Evolutionary conservation across 2,888 invertebrate species (phyloP), one percentile per base, ranked within the genome.

Genomic region (Petrolisthes manimaculis): DNA sequence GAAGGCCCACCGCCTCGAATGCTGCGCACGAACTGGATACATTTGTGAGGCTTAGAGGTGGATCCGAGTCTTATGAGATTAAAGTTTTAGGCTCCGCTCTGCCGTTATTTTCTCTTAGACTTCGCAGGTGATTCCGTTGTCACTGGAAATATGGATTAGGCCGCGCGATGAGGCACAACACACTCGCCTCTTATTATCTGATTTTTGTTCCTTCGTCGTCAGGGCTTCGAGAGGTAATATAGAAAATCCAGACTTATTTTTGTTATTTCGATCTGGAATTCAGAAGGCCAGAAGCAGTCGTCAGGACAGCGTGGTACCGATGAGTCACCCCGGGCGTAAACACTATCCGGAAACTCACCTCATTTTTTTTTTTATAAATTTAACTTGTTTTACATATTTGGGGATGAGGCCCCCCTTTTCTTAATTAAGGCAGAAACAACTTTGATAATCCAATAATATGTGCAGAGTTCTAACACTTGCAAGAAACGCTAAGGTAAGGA

Each of bases 1-100:
- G 83, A 54, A 71, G 77, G 18, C 78, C 56, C 83, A 54, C 69
- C 85, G 56, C 61, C 79, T 37, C 81, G 61, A 82, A 86, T 86
- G 86, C 86, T 81, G 86, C 86, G 86, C 86, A 86, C 81, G 86
- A 77, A 86, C 86, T 21, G 75, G 82, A 86, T 82, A 75, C 75
- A 82, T 74, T 82, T 75, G 75, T 55, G 75, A 75, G 75, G 56
- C 75, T 83, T 75, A 37, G 71, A 84, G 75, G 75, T 75, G 75
- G 84, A 74, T 84, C 75, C 78, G 69, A 86, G 69, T 86, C 80
- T 79, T 86, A 75, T 21, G 55, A 84, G 84, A 84, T 84, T 84
- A 84, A 75, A 84, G 53, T 84, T 84, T 84, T 53, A 84, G 69
- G 54, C 75, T 75, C 75, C 56, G 75, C 75, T 24, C 55, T 56